Evolutionary conservation across 2,797 vertebrate species (phyloP), one percentile per base, ranked within the genome.

Genomic region (Micropoecilia bifurca): DNA sequence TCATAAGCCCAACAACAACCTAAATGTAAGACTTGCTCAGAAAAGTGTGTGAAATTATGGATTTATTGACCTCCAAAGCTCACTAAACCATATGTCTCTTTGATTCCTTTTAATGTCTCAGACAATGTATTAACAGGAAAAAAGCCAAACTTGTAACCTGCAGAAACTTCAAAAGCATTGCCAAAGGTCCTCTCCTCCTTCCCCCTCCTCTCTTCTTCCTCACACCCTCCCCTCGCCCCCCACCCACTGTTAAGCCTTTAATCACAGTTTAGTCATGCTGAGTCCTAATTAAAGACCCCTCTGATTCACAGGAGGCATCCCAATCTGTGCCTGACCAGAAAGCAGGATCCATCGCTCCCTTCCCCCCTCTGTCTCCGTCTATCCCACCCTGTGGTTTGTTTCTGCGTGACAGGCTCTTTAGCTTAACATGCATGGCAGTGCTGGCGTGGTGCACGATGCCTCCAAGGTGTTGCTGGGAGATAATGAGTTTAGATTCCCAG

Each of bases 241-340:
- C 90, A 87, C 81, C 87, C 87, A 83, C 93, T 87, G 90, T 89
- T 93, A 95, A 94, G 93, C 93, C 95, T 95, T 95, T 95, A 96
- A 96, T 96, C 93, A 95, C 94, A 95, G 94, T 96, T 96, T 95
- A 96, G 95, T 96, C 96, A 95, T 91, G 93, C 95, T 93, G 91
- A 93, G 92, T 78, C 87, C 95, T 96, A 96, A 96, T 96, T 96
- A 96, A 96, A 95, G 94, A 93, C 93, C 93, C 93, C 91, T 92
- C 88, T 66, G 83, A 92, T 93, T 94, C 94, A 94, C 92, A 90
- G 85, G 79, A 61, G 90, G 91, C 80, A 66, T 91, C 92, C 92
- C 87, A 86, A 80, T 89, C 88, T 85, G 84, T 89, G 90, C 90
- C 90, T 87, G 92, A 90, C 78, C 88, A 91, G 85, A 94, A 94